Evolutionary conservation across 2,113 vertebrate genomes (phyloP), one percentile per base, ranked within the genome.

Genomic region (Muntiacus muntjak): DNA sequence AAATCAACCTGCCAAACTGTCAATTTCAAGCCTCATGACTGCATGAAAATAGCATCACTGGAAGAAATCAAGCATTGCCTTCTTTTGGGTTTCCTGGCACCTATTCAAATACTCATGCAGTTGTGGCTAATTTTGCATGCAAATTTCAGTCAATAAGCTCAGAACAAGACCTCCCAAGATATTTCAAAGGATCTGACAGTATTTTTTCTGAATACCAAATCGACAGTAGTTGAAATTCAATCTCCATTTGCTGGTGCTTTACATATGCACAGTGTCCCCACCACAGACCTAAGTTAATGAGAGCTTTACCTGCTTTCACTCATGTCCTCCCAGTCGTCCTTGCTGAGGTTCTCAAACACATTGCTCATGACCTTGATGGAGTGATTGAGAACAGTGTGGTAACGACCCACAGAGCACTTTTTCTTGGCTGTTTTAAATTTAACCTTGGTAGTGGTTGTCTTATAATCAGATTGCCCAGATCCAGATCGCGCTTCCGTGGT

Each of bases 71-170:
- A 99, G 99, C 99, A 99, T 99, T 98, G 98, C 99, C 99, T 99
- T 99, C 99, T 99, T 99, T 99, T 99, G 99, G 99, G 99, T 99
- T 99, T 99, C 98, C 99, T 99, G 99, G 99, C 99, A 99, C 98
- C 98, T 99, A 99, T 99, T 99, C 99, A 99, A 99, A 99, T 99
- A 99, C 99, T 99, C 99, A 98, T 99, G 99, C 99, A 99, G 99
- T 99, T 99, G 99, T 99, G 99, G 99, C 99, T 99, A 99, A 99
- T 99, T 99, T 99, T 99, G 99, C 99, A 99, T 99, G 99, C 99
- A 99, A 99, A 99, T 99, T 99, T 99, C 99, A 99, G 99, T 99
- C 99, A 99, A 99, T 99, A 99, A 99, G 99, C 99, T 99, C 99
- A 99, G 98, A 99, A 99, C 99, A 99, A 99, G 99, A 99, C 99